Evolutionary conservation across 1,140 invertebrate species (phyloP).

Genomic region (Drosophila auraria): DNA sequence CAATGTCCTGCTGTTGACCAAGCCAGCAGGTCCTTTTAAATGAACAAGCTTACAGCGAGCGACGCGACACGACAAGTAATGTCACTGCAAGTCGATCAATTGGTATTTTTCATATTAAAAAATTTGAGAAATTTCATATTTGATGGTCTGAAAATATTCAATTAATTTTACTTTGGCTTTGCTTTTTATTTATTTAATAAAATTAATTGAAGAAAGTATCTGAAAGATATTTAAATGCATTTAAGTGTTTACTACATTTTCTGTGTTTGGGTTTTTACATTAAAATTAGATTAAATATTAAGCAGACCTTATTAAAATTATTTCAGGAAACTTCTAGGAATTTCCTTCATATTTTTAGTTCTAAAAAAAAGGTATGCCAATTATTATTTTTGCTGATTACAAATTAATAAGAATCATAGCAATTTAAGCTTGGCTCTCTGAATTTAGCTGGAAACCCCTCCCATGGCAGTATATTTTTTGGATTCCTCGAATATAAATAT

Average conservation of each 20-base stretch:
- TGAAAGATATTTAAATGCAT: not conserved
- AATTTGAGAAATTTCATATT: too few species aligned
- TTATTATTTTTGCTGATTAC: not conserved
- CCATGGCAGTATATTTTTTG: not conserved
- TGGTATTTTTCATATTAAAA: not conserved
- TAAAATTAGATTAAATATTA: not conserved
- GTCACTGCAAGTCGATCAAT: not conserved
- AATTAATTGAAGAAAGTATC: too few species aligned
- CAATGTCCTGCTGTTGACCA: conserved; percentile 32
- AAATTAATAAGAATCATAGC: not conserved
- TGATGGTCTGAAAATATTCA: not conserved
- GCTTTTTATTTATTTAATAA: not conserved
- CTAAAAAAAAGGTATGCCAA: not conserved
- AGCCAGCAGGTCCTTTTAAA: conserved; percentile 20
- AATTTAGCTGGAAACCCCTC: not conserved
- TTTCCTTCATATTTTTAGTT: not conserved
- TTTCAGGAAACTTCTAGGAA: not conserved
- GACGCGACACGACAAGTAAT: not conserved
- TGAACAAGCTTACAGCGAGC: not conserved
- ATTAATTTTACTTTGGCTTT: too few species aligned
- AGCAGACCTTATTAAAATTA: not conserved
- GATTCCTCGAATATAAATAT: conserved; percentile 6
- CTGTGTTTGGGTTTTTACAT: too few species aligned
- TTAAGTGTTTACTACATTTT: too few species aligned
- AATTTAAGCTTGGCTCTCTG: not conserved